These are phyloP conservation scores for Morpho helenor DNA, from an alignment of 2,888 invertebrate species.

Conservation along the genomic window DNA sequence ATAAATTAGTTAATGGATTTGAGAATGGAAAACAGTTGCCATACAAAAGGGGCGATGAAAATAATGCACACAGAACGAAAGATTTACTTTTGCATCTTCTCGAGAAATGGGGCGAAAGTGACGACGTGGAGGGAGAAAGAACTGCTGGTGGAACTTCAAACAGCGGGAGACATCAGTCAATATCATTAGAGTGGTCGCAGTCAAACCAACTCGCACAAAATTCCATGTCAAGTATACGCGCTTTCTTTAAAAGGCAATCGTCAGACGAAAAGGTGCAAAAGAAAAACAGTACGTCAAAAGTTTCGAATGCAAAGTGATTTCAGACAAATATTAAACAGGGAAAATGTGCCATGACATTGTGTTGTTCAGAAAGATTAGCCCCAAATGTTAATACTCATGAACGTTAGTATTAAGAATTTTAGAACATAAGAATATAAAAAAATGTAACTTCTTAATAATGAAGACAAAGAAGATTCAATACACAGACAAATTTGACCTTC, in stretches of 20 bases:
- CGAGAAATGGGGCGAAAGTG: constrained; percentile 87
- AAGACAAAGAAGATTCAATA: no score
- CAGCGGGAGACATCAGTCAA: constrained; percentile 81
- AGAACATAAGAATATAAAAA: no score
- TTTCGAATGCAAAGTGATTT: constrained; percentile 46
- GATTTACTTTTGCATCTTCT: constrained; percentile 86
- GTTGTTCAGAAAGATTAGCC: constrained; percentile 36
- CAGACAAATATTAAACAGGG: constrained; percentile 33
- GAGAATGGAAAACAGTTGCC: constrained; percentile 65
- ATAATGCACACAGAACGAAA: constrained; percentile 85
- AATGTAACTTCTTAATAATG: no score
- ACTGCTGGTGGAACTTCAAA: constrained; percentile 75
- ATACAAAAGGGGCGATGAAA: constrained; percentile 72
- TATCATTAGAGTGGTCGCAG: constrained; percentile 87
- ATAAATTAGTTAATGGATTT: constrained; percentile 62
- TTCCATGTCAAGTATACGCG: constrained; percentile 89
- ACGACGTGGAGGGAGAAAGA: constrained; percentile 64
- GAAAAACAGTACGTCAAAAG: constrained; percentile 53
- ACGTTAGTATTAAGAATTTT: background rate
- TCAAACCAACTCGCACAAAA: constrained; percentile 86
- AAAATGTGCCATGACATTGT: constrained; percentile 65
- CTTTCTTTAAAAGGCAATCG: constrained; percentile 85
- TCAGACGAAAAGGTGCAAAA: constrained; percentile 67
- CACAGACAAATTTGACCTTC: no score
- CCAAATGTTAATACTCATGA: constrained; percentile 19